Base-by-base conservation (phyloP, 2,797 vertebrate species). In the Remorina albescens region DNA sequence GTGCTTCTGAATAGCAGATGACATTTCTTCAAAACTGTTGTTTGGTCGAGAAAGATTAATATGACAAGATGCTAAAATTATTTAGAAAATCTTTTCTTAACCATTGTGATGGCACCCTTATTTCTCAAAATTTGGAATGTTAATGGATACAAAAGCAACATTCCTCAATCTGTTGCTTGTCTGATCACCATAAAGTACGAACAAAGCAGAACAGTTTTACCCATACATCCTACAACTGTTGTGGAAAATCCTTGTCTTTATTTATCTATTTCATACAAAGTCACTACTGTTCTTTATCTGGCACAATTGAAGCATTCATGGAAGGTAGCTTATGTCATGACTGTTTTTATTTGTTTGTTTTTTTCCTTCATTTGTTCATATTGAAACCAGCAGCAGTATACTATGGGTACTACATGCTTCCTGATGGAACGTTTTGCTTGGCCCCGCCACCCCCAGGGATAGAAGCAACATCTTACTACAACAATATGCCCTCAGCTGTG, bases 331-430 rank as follows among this genome's bases (percentile, higher is more conserved):
- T 0, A 44, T 36, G 2, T 34, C 32, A 61, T 61, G 1, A 58
- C 23, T 9, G 47, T 71, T 62, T 56, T 73, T 61, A 19, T 30
- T 30, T 30, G n/a, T 30, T 30, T 30, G 3, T 30, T 30, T 30
- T 30, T 30, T 3, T 30, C 30, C 12, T 18, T 54, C 5, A 12
- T 76, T 67, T 86, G 57, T 81, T 77, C 51, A 0, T 84, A 96
- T 95, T 95, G 2, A 88, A 94, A 0, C 80, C 96, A 80, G 90
- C 96, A n/a, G 94, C 96, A 56, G 92, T 98, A 93, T 99, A 98
- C 90, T 99, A 98, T 47, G 97, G 98, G 78, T 99, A 99, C 92
- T 99, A 99, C 88, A 95, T 99, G 96, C 93, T 99, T 28, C 98
- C 98, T 0, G 98, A 99, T 6, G 98, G 98, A 16, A 95, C 96